These are phyloP conservation scores for Calosoma granatense DNA, from an alignment of 1,140 invertebrate species.

Conservation along the genomic window DNA sequence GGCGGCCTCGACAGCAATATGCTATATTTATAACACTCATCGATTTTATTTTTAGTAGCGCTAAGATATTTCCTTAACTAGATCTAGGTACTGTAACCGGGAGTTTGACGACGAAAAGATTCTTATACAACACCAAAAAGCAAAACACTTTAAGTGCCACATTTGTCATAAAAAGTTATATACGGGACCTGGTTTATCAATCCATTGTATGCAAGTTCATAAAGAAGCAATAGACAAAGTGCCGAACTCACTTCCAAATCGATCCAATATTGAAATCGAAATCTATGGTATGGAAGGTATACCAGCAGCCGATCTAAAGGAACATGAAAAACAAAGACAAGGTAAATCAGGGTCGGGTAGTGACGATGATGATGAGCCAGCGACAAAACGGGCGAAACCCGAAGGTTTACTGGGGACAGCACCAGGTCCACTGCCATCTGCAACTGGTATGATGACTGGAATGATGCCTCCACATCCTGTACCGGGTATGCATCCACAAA, in stretches of 20 bases:
- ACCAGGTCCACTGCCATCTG: conserved; percentile 37
- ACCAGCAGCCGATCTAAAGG: conserved; percentile 85
- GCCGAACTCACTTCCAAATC: conserved; percentile 94
- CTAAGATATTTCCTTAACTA: conserved; percentile 35
- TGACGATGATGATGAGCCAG: conserved; percentile 68
- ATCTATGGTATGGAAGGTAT: conserved; percentile 99
- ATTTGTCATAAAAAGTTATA: conserved; percentile 99
- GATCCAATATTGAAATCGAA: conserved; percentile 98
- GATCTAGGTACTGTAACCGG: conserved; percentile 93
- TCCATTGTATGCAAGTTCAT: conserved; percentile 99
- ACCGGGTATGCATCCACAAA: conserved; percentile 42
- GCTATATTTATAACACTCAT: conserved; percentile 23
- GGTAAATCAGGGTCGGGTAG: conserved; percentile 43
- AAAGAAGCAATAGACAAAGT: conserved; percentile 99
- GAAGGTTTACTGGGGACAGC: conserved; percentile 48
- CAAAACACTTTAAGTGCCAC: conserved; percentile 99
- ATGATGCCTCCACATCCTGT: conserved; percentile 47
- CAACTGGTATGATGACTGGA: conserved; percentile 42
- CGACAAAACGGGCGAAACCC: conserved; percentile 57
- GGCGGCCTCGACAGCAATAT: conserved; percentile 11
- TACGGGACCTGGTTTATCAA: conserved; percentile 94
- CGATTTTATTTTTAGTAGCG: conserved; percentile 24
- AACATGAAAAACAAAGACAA: conserved; percentile 83
- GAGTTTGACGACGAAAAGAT: conserved; percentile 99
- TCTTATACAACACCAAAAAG: conserved; percentile 99